Conservation (phyloP, 2,113 vertebrate species). For the Leptodactylus fuscus region DNA sequence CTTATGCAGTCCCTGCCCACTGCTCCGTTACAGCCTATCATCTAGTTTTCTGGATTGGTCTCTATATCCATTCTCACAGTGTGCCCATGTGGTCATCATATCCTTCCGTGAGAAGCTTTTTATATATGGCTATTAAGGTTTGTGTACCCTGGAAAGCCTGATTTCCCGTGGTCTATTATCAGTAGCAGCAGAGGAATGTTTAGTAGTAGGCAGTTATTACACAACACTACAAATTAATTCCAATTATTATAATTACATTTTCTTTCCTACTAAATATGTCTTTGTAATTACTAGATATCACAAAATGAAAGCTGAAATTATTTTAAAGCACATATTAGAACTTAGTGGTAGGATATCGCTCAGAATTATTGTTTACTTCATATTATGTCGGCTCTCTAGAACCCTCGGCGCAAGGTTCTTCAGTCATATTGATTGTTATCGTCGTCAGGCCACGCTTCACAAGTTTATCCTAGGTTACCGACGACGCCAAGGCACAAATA, state of each 20-base stretch:
- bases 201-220: conserved; percentile 53
- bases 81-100: not conserved
- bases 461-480: conserved; percentile 9
- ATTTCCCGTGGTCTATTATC: conserved; percentile 44
- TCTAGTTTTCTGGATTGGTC: not conserved
- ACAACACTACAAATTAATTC: conserved; percentile 61
- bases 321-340: conserved; percentile 61
- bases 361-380: conserved; percentile 53
- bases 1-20: not conserved
- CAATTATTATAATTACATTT: conserved; percentile 62
- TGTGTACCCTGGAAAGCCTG: conserved; percentile 16
- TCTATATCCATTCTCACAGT: not conserved
- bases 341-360: conserved; percentile 44
- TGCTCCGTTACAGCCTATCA: not conserved
- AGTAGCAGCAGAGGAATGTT: conserved; percentile 37
- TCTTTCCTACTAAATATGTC: conserved; percentile 61
- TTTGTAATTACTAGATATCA: conserved; percentile 61
- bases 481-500: conserved; percentile 8
- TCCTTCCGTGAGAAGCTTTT: not conserved
- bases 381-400: conserved; percentile 23
- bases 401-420: conserved; percentile 7
- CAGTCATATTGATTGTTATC: conserved; percentile 1
- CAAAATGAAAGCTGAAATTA: conserved; percentile 61
- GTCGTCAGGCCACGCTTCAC: not conserved
- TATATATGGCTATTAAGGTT: conserved; percentile 11